Conservation (phyloP, 2,888 invertebrate genomes). For the Tachina lurida region DNA sequence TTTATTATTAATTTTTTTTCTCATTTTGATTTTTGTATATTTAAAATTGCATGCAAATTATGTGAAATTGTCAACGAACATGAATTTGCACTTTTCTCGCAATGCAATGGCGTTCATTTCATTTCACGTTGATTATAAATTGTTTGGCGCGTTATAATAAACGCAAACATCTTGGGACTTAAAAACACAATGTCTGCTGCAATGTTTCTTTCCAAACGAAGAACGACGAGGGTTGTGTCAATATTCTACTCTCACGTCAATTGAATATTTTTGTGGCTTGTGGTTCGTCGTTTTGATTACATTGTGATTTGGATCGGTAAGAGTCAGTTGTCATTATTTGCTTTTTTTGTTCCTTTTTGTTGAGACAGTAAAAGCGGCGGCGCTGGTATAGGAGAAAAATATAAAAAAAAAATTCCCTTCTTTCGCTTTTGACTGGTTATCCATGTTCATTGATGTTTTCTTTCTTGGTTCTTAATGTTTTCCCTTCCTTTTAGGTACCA, state of each 20-base stretch:
- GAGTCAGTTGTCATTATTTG: slow-evolving; percentile 12
- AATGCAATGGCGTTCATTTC: slow-evolving; percentile 77
- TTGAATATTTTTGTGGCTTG: slow-evolving; percentile 5
- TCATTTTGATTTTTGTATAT: slow-evolving; percentile 45
- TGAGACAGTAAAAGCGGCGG: neutral
- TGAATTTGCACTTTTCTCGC: slow-evolving; percentile 81
- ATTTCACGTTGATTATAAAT: slow-evolving; percentile 76
- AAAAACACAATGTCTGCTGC: slow-evolving; percentile 32
- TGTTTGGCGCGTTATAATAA: slow-evolving; percentile 65
- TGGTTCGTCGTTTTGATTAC: neutral
- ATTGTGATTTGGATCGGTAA: neutral
- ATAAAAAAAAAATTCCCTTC: slow-evolving; percentile 37
- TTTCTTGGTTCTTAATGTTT: neutral
- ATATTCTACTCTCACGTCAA: neutral
- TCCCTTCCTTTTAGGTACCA: slow-evolving; percentile 50
- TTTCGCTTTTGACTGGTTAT: slow-evolving; percentile 48
- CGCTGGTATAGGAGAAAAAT: neutral
- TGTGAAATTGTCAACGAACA: slow-evolving; percentile 82
- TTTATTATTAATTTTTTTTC: slow-evolving; percentile 9
- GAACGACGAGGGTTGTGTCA: too few species aligned
- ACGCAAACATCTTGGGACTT: neutral
- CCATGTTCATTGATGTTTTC: slow-evolving; percentile 31
- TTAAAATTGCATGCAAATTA: slow-evolving; percentile 74
- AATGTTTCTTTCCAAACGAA: neutral
- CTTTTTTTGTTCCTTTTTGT: slow-evolving; percentile 11